Base-by-base conservation (phyloP, 2,113 vertebrate species). In the Pagrus major region DNA sequence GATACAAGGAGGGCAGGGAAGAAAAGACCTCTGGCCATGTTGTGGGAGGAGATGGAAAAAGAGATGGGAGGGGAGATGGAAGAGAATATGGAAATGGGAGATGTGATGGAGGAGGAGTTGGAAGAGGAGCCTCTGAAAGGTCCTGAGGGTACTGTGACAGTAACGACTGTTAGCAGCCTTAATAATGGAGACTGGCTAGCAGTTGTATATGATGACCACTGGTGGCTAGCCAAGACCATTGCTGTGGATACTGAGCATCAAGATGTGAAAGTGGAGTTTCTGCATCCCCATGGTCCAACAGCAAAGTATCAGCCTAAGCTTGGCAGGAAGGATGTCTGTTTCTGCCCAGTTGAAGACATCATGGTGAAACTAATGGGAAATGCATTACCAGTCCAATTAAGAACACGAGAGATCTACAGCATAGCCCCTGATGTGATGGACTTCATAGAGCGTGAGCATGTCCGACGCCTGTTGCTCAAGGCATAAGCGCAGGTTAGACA, bases 171-270 rank as follows among this genome's bases (percentile, higher is more conserved):
- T 15, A 6, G 3, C 44, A 49, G 29, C 33, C 3, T 42, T 42
- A 10, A 71, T 5, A 16, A 46, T 10, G 69, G 69, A 71, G 52
- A 71, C 27, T 31, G 39, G 18, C 20, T 44, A 33, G 54, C 54
- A 59, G 41, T 59, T 9, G 21, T 46, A 16, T 44, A 35, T 72
- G 54, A 59, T 72, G 55, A 47, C 39, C 61, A 64, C 55, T 59
- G 69, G 21, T 33, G 54, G 41, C 18, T 46, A 47, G 39, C 35
- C 3, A 71, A 52, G 5, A 2, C 31, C 29, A 52, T 25, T 20
- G 37, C 0, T 63, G 47, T 54, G 8, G 66, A 69, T 2, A 52
- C 1, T 12, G 31, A 18, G 33, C 65, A 68, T 1, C 47, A 66
- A 10, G 61, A 65, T 33, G 55, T 58, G 27, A 58, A 6, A 58